Evolutionary conservation across 2,113 vertebrate species (phyloP).

Genomic region (Salvator merianae): DNA sequence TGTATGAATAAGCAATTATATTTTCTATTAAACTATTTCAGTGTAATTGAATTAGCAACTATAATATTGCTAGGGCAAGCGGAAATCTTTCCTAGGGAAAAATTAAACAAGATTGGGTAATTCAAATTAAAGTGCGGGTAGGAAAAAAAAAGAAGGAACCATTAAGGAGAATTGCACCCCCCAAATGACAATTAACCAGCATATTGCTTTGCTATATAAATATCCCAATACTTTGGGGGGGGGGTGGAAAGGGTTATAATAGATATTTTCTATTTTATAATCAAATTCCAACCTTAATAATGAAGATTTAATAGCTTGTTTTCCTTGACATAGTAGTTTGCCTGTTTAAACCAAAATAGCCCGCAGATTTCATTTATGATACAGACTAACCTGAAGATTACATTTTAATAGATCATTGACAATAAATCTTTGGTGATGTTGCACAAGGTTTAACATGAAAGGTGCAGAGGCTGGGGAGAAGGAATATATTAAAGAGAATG

Average conservation of each 20-base stretch:
- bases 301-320: constrained; percentile 81
- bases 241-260: constrained; percentile 69
- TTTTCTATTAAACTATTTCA: constrained; percentile 87
- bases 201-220: constrained; percentile 77
- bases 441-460: constrained; percentile 67
- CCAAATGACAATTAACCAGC: constrained; percentile 79
- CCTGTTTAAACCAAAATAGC: constrained; percentile 83
- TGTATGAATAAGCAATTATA: constrained; percentile 88
- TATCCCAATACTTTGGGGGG: constrained; percentile 76
- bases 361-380: constrained; percentile 79
- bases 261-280: constrained; percentile 78
- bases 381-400: constrained; percentile 81
- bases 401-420: constrained; percentile 85
- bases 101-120: constrained; percentile 82
- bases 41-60: constrained; percentile 86
- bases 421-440: constrained; percentile 82
- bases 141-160: constrained; percentile 71
- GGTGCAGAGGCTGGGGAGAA: constrained; percentile 39
- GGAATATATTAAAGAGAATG: constrained; percentile 75
- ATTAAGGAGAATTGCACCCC: constrained; percentile 75
- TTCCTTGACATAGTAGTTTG: constrained; percentile 79
- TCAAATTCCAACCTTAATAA: constrained; percentile 79
- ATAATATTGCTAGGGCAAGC: constrained; percentile 84
- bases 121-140: constrained; percentile 82
- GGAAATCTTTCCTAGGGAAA: constrained; percentile 82